A percentile compares a stretch with the other conserved stretches of the same genome.
Evolutionary conservation across 2,888 invertebrate genomes (phyloP).

Genomic region (Oxycera nigricornis): DNA sequence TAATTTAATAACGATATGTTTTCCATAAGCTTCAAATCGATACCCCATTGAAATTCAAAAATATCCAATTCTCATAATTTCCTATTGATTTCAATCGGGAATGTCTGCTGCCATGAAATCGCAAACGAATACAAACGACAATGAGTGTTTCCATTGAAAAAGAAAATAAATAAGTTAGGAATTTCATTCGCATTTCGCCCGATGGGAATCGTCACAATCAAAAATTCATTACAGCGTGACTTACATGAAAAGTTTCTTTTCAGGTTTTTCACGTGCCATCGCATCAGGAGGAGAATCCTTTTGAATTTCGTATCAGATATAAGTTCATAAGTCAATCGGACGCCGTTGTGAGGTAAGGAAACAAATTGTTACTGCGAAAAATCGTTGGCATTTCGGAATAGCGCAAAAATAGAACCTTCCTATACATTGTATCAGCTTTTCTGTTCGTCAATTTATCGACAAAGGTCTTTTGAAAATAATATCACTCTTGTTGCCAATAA

Average conservation of each 20-base stretch:
- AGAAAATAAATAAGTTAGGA: too few relatives aligned
- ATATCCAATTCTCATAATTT: too few relatives aligned
- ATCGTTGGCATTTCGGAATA: neutral
- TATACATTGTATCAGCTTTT: neutral
- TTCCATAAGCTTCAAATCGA: too few relatives aligned
- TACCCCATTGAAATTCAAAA: too few relatives aligned
- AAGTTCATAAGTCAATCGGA: constrained; percentile 82
- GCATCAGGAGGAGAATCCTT: constrained; percentile 77
- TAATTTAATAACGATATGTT: too few relatives aligned
- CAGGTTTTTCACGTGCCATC: constrained; percentile 68
- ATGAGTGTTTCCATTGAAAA: too few relatives aligned
- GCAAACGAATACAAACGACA: too few relatives aligned
- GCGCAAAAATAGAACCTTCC: neutral
- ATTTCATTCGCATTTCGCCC: too few relatives aligned
- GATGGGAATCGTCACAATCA: too few relatives aligned
- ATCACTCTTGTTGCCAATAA: constrained; percentile 23
- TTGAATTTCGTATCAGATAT: constrained; percentile 80
- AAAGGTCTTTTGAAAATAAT: constrained; percentile 16
- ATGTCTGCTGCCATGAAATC: too few relatives aligned
- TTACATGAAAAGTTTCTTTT: constrained; percentile 37
- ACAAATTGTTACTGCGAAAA: constrained; percentile 42
- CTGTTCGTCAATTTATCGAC: neutral
- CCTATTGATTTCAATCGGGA: too few relatives aligned
- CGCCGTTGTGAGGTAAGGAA: constrained; percentile 72
- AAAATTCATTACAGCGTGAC: neutral